Percentiles rank a stretch among this genome's conserved stretches.
These are phyloP conservation scores for Taxidea taxus DNA, from an alignment of 2,113 vertebrate genomes.

Conservation along the genomic window DNA sequence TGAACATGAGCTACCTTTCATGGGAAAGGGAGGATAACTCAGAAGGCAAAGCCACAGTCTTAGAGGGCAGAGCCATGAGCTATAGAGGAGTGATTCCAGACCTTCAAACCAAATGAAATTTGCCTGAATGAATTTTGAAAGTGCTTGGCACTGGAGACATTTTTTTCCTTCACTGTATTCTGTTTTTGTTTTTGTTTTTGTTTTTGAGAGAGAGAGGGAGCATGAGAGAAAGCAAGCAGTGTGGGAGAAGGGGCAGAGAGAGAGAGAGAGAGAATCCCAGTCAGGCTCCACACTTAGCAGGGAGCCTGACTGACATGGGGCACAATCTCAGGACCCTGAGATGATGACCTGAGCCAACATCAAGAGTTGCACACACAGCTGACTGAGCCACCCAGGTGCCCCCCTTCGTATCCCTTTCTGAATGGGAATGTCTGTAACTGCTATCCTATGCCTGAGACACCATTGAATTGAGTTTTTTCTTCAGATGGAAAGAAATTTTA, in stretches of 20 bases:
- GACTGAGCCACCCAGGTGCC: neutral
- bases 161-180: neutral
- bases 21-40: neutral
- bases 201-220: neutral
- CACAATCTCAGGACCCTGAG: neutral
- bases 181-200: neutral
- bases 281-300: neutral
- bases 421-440: neutral
- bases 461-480: neutral
- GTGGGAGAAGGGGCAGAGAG: too few relatives aligned
- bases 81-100: neutral
- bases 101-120: neutral
- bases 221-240: too few relatives aligned
- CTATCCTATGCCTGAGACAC: neutral
- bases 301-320: neutral
- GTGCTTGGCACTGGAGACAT: neutral
- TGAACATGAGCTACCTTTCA: neutral
- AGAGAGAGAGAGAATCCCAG: neutral
- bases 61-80: neutral
- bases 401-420: neutral
- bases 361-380: neutral
- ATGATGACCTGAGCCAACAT: neutral
- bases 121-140: neutral
- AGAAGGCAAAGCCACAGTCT: neutral
- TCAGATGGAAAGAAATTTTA: neutral